Evolutionary conservation across 2,888 invertebrate species (phyloP).

Genomic region (Dascillus cervinus): DNA sequence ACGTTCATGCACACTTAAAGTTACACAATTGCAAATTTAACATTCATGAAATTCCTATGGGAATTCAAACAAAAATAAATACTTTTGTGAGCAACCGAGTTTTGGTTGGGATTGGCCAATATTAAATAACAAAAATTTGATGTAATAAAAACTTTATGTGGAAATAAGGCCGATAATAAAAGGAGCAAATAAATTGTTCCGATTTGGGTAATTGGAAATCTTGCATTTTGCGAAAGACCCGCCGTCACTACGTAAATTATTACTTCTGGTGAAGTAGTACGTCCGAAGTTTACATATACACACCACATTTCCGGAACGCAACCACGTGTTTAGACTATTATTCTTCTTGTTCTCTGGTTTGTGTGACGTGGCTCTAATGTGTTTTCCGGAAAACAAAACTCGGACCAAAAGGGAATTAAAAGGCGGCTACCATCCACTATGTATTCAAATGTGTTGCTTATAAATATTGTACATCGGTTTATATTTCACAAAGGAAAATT

Average conservation of each 20-base stretch:
- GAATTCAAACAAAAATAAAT: too few relatives aligned
- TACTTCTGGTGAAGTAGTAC: conserved; percentile 13
- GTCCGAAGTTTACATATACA: conserved; percentile 18
- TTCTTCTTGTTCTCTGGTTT: conserved; percentile 31
- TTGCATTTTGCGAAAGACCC: too few relatives aligned
- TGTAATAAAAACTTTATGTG: too few relatives aligned
- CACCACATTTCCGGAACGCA: conserved; percentile 20
- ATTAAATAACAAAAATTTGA: too few relatives aligned
- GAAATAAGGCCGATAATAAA: too few relatives aligned
- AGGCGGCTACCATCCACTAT: conserved; percentile 14
- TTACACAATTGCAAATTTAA: too few relatives aligned
- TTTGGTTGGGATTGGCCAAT: too few relatives aligned
- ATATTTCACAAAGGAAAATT: background rate
- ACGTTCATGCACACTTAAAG: too few relatives aligned
- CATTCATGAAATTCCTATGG: too few relatives aligned
- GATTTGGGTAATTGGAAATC: too few relatives aligned
- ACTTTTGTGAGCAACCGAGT: too few relatives aligned
- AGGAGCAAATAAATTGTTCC: too few relatives aligned
- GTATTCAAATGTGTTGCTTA: conserved; percentile 24
- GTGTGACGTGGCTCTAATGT: conserved; percentile 30
- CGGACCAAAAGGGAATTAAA: conserved; percentile 21
- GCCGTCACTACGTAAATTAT: conserved; percentile 14
- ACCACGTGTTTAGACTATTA: conserved; percentile 31
- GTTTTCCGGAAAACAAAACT: conserved; percentile 23
- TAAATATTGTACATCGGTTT: conserved; percentile 18